Conservation (phyloP, 2,888 invertebrate species). For the Dryococelus australis region DNA sequence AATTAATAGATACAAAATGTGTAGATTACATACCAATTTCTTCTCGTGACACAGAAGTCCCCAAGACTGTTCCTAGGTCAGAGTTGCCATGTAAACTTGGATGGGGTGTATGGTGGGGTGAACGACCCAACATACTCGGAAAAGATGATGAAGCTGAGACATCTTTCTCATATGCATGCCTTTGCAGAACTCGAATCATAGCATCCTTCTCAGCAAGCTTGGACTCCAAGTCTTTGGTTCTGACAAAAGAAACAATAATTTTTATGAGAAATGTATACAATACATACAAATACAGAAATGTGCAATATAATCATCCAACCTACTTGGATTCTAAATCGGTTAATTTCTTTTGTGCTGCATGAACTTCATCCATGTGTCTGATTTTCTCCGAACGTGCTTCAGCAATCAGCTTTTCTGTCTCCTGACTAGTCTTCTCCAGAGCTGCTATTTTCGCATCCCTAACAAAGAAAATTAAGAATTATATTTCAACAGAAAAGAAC, state of each 20-base stretch:
- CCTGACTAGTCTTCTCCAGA: constrained; percentile 81
- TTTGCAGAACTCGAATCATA: constrained; percentile 88
- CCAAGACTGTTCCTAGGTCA: constrained; percentile 60
- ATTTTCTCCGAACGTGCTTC: constrained; percentile 87
- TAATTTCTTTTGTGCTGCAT: constrained; percentile 84
- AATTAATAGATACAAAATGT: neutral
- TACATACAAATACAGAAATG: neutral
- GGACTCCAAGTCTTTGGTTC: constrained; percentile 85
- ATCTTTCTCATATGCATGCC: constrained; percentile 77
- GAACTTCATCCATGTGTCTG: constrained; percentile 88
- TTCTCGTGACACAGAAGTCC: constrained; percentile 59
- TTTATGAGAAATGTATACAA: neutral
- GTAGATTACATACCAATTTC: constrained; percentile 59
- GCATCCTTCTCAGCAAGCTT: constrained; percentile 89
- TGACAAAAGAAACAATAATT: constrained; percentile 52
- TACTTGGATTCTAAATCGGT: constrained; percentile 86
- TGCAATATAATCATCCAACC: constrained; percentile 40
- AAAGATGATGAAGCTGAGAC: constrained; percentile 60
- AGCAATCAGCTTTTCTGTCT: constrained; percentile 84
- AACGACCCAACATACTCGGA: constrained; percentile 59
- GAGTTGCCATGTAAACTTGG: constrained; percentile 60
- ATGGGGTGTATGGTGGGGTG: constrained; percentile 63
- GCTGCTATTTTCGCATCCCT: constrained; percentile 88
- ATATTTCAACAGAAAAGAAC: too few relatives aligned
- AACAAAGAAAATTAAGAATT: constrained; percentile 39